Percentiles rank a stretch among this genome's conserved stretches.
These are phyloP conservation scores for Acanthis flammea DNA, from an alignment of 2,797 vertebrate species.

Conservation along the genomic window DNA sequence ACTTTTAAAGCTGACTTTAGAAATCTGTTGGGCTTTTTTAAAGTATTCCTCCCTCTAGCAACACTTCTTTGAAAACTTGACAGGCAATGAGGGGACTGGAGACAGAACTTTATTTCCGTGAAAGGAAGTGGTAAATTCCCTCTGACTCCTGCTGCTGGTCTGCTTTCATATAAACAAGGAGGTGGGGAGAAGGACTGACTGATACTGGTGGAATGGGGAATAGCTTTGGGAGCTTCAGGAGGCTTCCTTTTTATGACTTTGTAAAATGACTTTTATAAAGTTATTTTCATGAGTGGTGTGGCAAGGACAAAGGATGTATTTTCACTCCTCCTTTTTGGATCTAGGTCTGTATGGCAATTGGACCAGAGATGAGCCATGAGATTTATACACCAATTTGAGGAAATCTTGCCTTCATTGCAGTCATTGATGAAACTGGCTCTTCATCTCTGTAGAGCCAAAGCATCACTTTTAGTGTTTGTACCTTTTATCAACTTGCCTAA, in stretches of 20 bases:
- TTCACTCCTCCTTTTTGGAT: not conserved
- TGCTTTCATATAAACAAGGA: not conserved
- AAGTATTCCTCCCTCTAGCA: constrained; percentile 16
- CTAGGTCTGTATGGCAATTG: not conserved
- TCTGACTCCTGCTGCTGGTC: not conserved
- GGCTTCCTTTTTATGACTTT: not conserved
- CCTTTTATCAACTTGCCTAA: not conserved
- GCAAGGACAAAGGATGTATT: not conserved
- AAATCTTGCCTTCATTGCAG: not conserved
- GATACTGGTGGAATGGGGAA: not conserved
- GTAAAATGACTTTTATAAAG: not conserved
- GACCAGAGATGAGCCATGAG: fast-evolving
- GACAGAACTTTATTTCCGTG: not conserved
- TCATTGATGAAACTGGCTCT: not conserved
- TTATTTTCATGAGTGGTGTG: not conserved
- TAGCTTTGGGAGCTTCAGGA: not conserved
- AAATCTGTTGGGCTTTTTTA: not conserved
- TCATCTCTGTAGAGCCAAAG: not conserved
- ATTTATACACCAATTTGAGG: not conserved
- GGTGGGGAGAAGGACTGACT: not conserved
- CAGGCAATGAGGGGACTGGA: not conserved
- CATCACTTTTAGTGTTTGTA: not conserved
- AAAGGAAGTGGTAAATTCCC: constrained; percentile 32
- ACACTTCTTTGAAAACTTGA: not conserved
- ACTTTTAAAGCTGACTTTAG: constrained; percentile 21